phyloP scores from a whole-genome alignment of 1,140 invertebrate genomes.

The Trichonephila clavata region DNA sequence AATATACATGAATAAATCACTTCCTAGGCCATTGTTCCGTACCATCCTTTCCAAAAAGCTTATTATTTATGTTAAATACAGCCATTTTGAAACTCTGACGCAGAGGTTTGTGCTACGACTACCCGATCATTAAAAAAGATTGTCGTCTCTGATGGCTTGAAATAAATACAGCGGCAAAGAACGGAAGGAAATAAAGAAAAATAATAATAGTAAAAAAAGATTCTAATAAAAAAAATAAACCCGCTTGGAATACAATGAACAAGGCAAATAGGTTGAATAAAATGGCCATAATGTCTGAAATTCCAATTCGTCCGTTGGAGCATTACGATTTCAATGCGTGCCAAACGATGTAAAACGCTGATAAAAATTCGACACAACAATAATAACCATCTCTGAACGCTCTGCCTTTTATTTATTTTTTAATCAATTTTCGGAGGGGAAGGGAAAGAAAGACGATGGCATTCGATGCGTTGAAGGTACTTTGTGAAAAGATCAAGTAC shows the following conservation, averaged over 20 bases:
- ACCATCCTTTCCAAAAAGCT: slow-evolving; percentile 6
- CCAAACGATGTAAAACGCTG: slow-evolving; percentile 33
- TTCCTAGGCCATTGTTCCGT: slow-evolving; percentile 9
- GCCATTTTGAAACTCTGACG: slow-evolving; percentile 48
- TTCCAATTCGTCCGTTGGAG: slow-evolving; percentile 45
- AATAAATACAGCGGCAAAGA: slow-evolving; percentile 42
- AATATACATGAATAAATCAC: slow-evolving; percentile 27
- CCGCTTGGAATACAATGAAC: slow-evolving; percentile 32
- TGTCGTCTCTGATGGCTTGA: slow-evolving; percentile 30
- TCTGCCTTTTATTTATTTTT: not conserved
- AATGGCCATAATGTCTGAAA: slow-evolving; percentile 51
- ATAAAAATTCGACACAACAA: slow-evolving; percentile 42
- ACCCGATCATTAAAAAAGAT: slow-evolving; percentile 57
- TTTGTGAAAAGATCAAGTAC: slow-evolving; percentile 22
- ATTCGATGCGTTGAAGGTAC: slow-evolving; percentile 5
- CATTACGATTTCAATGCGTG: slow-evolving; percentile 21
- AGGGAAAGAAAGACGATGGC: not conserved
- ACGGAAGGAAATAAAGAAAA: slow-evolving; percentile 3
- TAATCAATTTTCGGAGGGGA: slow-evolving; percentile 1
- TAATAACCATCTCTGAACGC: not conserved
- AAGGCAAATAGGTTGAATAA: slow-evolving; percentile 46
- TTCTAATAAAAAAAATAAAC: slow-evolving; percentile 9
- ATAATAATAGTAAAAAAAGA: not conserved
- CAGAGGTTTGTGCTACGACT: slow-evolving; percentile 11
- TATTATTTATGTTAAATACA: slow-evolving; percentile 70